phyloP scores from a whole-genome alignment of 2,113 vertebrate genomes.

The Parotia lawesii region DNA sequence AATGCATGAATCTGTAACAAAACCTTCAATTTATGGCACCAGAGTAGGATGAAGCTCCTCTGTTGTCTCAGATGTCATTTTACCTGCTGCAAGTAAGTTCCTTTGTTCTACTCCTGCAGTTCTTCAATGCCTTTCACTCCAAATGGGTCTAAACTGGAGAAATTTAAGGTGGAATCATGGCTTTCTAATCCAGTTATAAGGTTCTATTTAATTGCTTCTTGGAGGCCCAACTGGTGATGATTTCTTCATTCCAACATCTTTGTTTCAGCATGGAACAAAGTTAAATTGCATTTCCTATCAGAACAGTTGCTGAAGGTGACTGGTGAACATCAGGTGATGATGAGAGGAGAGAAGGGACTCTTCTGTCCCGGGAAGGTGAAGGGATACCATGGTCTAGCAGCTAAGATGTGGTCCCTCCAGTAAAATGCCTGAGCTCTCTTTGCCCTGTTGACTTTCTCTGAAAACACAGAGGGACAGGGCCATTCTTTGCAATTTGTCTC shows the following conservation, averaged over 20 bases:
- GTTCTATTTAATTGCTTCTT: not conserved
- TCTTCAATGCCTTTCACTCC: not conserved
- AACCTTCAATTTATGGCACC: not conserved
- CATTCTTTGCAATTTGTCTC: not conserved
- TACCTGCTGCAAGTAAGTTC: not conserved
- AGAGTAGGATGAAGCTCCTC: not conserved
- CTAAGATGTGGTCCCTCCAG: not conserved
- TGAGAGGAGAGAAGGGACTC: not conserved
- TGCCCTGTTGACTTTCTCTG: not conserved
- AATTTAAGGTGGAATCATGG: not conserved
- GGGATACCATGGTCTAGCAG: not conserved
- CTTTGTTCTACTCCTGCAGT: not conserved
- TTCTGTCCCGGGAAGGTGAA: not conserved
- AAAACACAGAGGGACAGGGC: not conserved
- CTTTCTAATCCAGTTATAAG: not conserved
- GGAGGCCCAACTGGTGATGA: not conserved
- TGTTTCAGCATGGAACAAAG: not conserved
- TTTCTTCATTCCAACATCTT: not conserved
- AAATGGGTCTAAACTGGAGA: not conserved
- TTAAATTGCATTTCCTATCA: not conserved
- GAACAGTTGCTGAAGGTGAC: not conserved
- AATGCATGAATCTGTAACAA: not conserved
- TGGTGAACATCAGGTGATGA: rapidly evolving
- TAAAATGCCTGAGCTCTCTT: not conserved
- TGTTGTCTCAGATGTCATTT: not conserved